Base-by-base conservation (phyloP, 2,113 vertebrate species). In the Micromys minutus region DNA sequence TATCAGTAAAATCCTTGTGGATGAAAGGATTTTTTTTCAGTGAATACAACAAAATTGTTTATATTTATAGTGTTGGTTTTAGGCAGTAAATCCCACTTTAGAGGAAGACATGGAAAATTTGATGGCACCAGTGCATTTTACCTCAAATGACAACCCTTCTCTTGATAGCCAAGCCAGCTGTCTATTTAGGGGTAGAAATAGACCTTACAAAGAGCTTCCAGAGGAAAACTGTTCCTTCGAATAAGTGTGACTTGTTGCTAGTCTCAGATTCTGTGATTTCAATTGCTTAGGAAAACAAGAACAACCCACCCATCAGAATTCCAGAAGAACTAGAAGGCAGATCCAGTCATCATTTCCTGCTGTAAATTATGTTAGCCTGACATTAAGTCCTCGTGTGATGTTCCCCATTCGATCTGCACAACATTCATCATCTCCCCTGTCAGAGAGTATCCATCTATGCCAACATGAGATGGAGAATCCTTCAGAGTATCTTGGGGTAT, bases 131-230 rank as follows among this genome's bases (percentile, higher is more conserved):
- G 7, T 34, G 22, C 76, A n/a, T 75, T 79, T 93, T 71, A 92
- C 76, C 67, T 86, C 69, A 50, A 91, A 86, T 96, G 59, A 90
- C 86, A 76, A 90, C 59, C n/a, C 17, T 90, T 81, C 15, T 69
- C 36, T 76, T 39, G 39, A 91, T n/a, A 90, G 76, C 12, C 21
- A 65, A 69, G 71, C 47, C 31, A 42, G 0, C 76, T 91, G 31
- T 45, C 39, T 77, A 12, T 24, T 67, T 39, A 72, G 65, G 92
- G 84, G 91, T 65, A 69, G 93, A 90, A 45, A 12, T 3, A 80
- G 36, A 77, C 52, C 50, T 95, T 92, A 1, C 85, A 90, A 89
- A 91, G 36, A 12, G 4, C 63, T 24, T 83, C 74, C 8, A 89
- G 63, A 96, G 57, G 92, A 45, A 79, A 79, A 86, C 16, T 93